These are phyloP conservation scores for Rambutsinella grinnellia DNA, from an alignment of 2,888 invertebrate genomes.

Conservation along the genomic window DNA sequence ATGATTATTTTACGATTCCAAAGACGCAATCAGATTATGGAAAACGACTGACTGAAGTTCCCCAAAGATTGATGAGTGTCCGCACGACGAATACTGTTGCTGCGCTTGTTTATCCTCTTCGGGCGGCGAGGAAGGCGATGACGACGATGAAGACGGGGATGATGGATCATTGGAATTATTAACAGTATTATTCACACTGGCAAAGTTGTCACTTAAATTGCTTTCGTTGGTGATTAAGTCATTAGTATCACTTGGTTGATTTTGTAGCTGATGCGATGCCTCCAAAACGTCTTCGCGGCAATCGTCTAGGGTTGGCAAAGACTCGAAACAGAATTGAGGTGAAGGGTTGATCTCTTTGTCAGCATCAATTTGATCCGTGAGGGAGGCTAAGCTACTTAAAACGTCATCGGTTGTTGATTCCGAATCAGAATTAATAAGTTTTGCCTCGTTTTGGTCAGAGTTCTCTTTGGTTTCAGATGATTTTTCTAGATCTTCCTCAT, in stretches of 20 bases:
- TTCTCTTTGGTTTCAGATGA: conserved; percentile 62
- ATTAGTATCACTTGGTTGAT: conserved; percentile 13
- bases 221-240: conserved; percentile 6
- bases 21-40: conserved; percentile 74
- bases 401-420: background rate
- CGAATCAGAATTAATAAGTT: conserved; percentile 20
- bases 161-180: conserved; percentile 35
- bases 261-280: too few species aligned
- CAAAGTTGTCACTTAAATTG: conserved; percentile 31
- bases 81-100: conserved; percentile 71
- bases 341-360: background rate
- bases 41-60: conserved; percentile 75
- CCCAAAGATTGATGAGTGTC: conserved; percentile 77
- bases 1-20: conserved; percentile 71
- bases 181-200: conserved; percentile 23
- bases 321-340: background rate
- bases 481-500: conserved; percentile 44
- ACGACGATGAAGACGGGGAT: conserved; percentile 13
- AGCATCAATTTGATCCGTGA: background rate
- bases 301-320: background rate
- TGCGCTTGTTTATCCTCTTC: conserved; percentile 55
- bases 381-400: background rate
- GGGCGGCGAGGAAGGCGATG: conserved; percentile 19
- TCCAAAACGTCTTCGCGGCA: background rate
- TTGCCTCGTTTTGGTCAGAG: conserved; percentile 23